Percentiles rank a stretch among this genome's conserved stretches.
phyloP scores from a whole-genome alignment of 2,888 invertebrate genomes.

The Steinernema hermaphroditum region DNA sequence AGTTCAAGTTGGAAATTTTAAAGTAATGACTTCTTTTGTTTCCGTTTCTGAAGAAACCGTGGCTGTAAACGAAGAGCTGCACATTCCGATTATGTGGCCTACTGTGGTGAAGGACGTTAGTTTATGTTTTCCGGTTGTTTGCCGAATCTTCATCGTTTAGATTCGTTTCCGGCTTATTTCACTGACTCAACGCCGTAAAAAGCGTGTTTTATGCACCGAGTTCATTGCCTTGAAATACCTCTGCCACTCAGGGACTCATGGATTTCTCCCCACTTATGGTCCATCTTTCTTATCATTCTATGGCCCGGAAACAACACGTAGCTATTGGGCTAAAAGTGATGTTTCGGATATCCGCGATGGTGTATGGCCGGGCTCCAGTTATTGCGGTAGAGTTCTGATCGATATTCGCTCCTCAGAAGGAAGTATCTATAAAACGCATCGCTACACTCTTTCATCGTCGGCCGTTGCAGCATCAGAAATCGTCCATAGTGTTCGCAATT shows the following conservation, averaged over 20 bases:
- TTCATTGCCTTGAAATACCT: constrained; percentile 45
- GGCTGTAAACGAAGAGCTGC: constrained; percentile 50
- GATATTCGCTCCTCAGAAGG: constrained; percentile 50
- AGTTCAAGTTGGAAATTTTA: constrained; percentile 40
- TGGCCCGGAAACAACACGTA: constrained; percentile 47
- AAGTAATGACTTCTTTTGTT: constrained; percentile 37
- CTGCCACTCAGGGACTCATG: constrained; percentile 51
- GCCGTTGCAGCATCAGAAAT: constrained; percentile 41
- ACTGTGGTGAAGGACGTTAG: constrained; percentile 50
- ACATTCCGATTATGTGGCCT: constrained; percentile 59
- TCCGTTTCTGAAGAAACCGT: constrained; percentile 40
- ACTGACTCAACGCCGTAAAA: constrained; percentile 21
- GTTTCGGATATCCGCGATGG: constrained; percentile 22
- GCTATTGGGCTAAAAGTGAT: constrained; percentile 30
- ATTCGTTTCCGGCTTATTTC: constrained; percentile 50
- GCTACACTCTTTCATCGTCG: constrained; percentile 39
- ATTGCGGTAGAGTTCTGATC: constrained; percentile 50
- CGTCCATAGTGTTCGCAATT: constrained; percentile 43
- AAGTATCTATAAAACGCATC: constrained; percentile 42
- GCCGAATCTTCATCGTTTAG: constrained; percentile 37
- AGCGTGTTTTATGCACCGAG: constrained; percentile 39
- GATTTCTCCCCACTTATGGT: constrained; percentile 57
- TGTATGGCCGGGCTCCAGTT: constrained; percentile 40
- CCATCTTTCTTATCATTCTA: constrained; percentile 57
- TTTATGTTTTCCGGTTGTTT: not conserved